phyloP scores from a whole-genome alignment of 1,140 invertebrate genomes.

The Drosophila elegans region DNA sequence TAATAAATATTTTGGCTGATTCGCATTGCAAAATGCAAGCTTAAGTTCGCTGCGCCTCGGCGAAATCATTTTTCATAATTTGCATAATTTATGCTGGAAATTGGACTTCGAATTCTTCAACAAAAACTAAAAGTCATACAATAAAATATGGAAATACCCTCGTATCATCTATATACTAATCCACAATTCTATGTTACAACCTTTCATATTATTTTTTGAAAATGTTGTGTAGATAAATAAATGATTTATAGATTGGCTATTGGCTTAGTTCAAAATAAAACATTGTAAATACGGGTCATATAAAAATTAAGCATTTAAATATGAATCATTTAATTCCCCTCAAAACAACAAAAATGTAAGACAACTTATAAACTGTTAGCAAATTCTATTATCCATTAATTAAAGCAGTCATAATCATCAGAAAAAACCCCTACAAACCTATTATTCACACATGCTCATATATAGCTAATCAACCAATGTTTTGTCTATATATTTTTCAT shows the following conservation, averaged over 20 bases:
- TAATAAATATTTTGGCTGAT: constrained; percentile 75
- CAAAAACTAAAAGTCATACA: neutral
- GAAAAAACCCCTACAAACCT: constrained; percentile 31
- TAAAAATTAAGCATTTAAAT: neutral
- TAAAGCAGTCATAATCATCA: constrained; percentile 11
- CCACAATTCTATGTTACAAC: neutral
- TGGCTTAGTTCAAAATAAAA: no score
- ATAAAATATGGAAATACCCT: neutral
- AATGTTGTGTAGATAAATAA: no score
- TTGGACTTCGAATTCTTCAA: constrained; percentile 18
- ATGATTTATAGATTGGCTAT: no score
- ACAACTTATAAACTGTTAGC: constrained; percentile 34
- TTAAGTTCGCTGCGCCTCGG: constrained; percentile 14
- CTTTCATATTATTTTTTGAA: no score
- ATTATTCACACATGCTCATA: constrained; percentile 44
- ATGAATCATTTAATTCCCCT: no score
- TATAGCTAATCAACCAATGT: constrained; percentile 26
- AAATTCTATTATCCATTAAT: constrained; percentile 42
- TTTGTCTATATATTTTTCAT: constrained; percentile 13
- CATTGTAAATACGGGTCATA: neutral
- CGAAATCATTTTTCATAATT: constrained; percentile 60
- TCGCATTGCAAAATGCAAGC: constrained; percentile 65
- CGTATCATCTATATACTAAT: neutral
- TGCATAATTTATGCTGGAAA: constrained; percentile 46
- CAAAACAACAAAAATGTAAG: neutral